phyloP scores from a whole-genome alignment of 2,797 vertebrate genomes.

The Sphaeramia orbicularis region DNA sequence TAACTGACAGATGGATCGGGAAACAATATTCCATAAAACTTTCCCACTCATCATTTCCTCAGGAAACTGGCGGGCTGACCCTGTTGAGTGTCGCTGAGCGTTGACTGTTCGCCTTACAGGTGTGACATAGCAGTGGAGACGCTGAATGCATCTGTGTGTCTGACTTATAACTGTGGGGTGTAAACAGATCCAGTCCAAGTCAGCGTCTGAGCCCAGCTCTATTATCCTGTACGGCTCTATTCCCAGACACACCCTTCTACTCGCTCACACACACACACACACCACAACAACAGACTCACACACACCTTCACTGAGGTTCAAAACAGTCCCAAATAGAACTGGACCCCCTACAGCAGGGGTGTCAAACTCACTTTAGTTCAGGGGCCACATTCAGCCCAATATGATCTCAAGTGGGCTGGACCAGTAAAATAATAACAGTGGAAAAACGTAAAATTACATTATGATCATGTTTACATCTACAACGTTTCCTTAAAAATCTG shows the following conservation, averaged over 20 bases:
- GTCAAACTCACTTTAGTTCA: too few relatives aligned
- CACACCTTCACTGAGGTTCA: background rate
- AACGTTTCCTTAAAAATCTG: too few relatives aligned
- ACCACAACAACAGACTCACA: constrained; percentile 12
- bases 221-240: constrained; percentile 63
- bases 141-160: constrained; percentile 46
- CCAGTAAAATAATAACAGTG: too few relatives aligned
- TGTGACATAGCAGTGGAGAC: constrained; percentile 28
- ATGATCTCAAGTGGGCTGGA: too few relatives aligned
- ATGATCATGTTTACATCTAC: too few relatives aligned
- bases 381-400: too few relatives aligned
- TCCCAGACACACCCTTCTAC: constrained; percentile 79
- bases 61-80: background rate
- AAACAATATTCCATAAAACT: constrained; percentile 13
- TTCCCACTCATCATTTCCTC: background rate
- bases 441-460: too few relatives aligned
- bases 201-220: constrained; percentile 57
- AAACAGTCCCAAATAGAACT: too few relatives aligned
- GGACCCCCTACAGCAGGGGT: too few relatives aligned
- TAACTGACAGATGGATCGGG: background rate
- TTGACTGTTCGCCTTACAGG: constrained; percentile 33
- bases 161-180: constrained; percentile 68
- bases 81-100: background rate
- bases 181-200: constrained; percentile 73
- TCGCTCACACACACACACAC: constrained; percentile 17